Evolutionary conservation across 2,113 vertebrate genomes (phyloP).

Genomic region (Corythornis madagascariensis): DNA sequence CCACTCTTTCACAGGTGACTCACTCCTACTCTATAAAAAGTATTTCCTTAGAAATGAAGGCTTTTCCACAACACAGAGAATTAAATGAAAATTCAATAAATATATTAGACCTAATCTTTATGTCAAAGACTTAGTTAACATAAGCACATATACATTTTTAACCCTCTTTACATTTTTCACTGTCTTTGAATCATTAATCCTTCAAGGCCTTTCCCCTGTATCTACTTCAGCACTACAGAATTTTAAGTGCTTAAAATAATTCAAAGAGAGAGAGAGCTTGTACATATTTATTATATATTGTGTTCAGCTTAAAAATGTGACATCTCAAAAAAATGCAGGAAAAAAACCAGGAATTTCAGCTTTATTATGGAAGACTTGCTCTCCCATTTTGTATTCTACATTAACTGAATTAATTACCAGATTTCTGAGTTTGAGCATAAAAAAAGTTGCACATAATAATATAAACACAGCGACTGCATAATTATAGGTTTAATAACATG

Average conservation of each 20-base stretch:
- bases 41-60: background rate
- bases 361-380: background rate
- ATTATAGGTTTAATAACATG: background rate
- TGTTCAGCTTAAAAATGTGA: background rate
- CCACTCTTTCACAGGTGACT: background rate
- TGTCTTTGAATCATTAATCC: background rate
- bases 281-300: background rate
- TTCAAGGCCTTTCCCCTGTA: background rate
- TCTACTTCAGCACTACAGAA: background rate
- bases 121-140: background rate
- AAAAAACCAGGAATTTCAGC: background rate
- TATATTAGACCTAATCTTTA: background rate
- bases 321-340: background rate
- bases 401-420: background rate
- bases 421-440: background rate
- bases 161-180: background rate
- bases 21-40: background rate
- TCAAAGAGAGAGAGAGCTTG: background rate
- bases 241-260: background rate
- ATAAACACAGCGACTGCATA: background rate
- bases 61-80: background rate
- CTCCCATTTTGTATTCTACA: background rate
- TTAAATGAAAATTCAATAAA: background rate
- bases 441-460: background rate
- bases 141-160: background rate